Conservation (phyloP, 1,140 invertebrate species). For the Drosophila kurseongensis region DNA sequence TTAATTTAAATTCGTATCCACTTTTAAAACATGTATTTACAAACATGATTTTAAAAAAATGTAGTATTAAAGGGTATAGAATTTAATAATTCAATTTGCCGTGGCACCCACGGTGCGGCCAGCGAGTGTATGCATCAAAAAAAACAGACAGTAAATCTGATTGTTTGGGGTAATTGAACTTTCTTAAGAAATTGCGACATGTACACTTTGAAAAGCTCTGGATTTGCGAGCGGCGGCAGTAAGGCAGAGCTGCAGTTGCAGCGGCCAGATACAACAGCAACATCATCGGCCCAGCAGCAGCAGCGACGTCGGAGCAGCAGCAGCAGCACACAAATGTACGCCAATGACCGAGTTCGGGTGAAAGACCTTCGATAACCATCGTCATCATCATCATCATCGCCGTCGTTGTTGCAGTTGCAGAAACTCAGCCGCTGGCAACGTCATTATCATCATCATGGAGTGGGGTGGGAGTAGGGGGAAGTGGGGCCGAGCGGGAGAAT, state of each 20-base stretch:
- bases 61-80: too few species aligned
- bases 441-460: slow-evolving; percentile 70
- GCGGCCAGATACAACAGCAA: slow-evolving; percentile 35
- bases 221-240: slow-evolving; percentile 78
- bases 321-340: slow-evolving; percentile 83
- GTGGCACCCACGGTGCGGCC: slow-evolving; percentile 29
- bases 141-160: slow-evolving; percentile 84
- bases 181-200: slow-evolving; percentile 85
- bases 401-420: slow-evolving; percentile 64
- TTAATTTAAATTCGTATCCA: too few species aligned
- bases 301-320: slow-evolving; percentile 26
- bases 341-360: slow-evolving; percentile 85
- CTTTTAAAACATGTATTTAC: too few species aligned
- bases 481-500: slow-evolving; percentile 39
- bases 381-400: slow-evolving; percentile 82
- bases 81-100: too few species aligned
- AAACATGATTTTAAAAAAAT: too few species aligned
- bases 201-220: slow-evolving; percentile 84
- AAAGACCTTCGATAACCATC: slow-evolving; percentile 85
- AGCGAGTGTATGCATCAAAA: slow-evolving; percentile 81
- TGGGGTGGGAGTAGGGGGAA: background rate
- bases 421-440: slow-evolving; percentile 61
- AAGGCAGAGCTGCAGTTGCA: slow-evolving; percentile 53
- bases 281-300: slow-evolving; percentile 44
- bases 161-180: slow-evolving; percentile 85